Evolutionary conservation across 2,113 vertebrate species (phyloP).

Genomic region (Lynx canadensis): DNA sequence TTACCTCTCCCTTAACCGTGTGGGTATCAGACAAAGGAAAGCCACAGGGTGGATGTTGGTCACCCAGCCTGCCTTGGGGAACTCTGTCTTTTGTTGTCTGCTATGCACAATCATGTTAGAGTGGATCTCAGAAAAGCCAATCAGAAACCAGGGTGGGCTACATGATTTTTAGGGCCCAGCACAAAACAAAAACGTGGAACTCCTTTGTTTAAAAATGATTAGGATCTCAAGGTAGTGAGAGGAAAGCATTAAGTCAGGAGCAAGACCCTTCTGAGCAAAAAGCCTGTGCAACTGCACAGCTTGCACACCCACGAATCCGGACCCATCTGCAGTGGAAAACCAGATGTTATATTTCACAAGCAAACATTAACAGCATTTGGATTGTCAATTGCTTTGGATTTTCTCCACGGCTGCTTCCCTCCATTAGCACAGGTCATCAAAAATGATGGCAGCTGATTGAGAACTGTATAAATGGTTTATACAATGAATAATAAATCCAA

Average conservation of each 20-base stretch:
- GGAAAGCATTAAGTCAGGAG: not conserved
- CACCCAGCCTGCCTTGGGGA: not conserved
- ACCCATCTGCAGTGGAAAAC: not conserved
- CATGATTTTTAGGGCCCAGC: not conserved
- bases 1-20: not conserved
- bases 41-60: not conserved
- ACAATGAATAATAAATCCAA: conserved; percentile 66
- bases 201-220: not conserved
- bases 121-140: not conserved
- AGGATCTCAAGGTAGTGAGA: not conserved
- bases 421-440: conserved; percentile 38
- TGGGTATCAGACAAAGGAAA: not conserved
- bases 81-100: not conserved
- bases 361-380: conserved; percentile 23
- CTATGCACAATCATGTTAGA: not conserved
- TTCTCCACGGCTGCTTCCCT: not conserved
- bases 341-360: not conserved
- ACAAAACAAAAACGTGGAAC: not conserved
- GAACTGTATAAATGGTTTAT: conserved; percentile 48
- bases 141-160: not conserved
- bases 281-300: rapidly evolving
- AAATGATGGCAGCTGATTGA: conserved; percentile 1
- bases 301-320: not conserved
- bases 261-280: not conserved
- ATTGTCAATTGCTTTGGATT: conserved; percentile 48